These are phyloP conservation scores for Phoxinus phoxinus DNA, from an alignment of 2,113 vertebrate species.

Conservation along the genomic window DNA sequence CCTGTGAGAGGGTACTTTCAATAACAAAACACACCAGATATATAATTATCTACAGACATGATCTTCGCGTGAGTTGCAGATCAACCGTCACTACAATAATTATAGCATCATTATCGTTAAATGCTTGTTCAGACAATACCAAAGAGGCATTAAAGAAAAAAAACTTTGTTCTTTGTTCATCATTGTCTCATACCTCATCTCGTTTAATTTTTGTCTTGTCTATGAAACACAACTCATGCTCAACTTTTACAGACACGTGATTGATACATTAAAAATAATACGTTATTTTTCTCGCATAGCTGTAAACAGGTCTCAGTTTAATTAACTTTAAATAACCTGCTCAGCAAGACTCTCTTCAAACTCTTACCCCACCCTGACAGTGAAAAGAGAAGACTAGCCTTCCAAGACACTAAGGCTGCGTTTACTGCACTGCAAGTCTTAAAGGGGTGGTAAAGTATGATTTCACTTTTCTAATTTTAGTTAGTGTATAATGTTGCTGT, in stretches of 20 bases:
- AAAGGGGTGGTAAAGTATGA: no score
- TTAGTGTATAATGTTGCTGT: no score
- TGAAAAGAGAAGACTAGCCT: background rate
- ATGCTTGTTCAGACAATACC: background rate
- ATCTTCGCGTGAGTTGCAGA: background rate
- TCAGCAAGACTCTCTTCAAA: background rate
- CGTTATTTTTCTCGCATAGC: background rate
- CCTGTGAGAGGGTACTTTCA: background rate
- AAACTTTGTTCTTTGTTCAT: background rate
- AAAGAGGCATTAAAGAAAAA: background rate
- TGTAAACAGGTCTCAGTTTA: background rate
- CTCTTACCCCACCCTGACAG: background rate
- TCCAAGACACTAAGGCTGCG: background rate
- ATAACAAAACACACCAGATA: background rate
- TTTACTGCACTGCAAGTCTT: no score
- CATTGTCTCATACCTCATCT: background rate
- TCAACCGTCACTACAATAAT: background rate
- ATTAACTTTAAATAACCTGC: background rate
- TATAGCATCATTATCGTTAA: conserved; percentile 1
- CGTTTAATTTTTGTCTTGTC: background rate
- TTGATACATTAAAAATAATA: background rate
- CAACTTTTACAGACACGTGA: background rate
- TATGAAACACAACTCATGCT: background rate
- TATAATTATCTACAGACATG: background rate
- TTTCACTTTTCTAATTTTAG: no score